Conservation (phyloP, 2,797 vertebrate species). For the Tragopan temminckii region DNA sequence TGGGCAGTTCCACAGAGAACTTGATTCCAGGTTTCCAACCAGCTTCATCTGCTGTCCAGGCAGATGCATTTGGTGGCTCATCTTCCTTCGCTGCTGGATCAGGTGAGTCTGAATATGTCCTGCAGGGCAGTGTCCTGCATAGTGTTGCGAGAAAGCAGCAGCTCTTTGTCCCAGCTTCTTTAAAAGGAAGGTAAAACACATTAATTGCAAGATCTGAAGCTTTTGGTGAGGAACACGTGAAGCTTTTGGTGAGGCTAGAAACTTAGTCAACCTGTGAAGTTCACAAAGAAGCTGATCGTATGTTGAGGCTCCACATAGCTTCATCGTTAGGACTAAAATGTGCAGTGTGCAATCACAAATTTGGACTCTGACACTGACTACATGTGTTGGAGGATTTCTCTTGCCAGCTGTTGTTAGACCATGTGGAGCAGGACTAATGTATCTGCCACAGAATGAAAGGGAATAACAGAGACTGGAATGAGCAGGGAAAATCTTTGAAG, state of each 20-base stretch:
- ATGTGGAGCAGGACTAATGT: neutral
- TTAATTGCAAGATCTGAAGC: neutral
- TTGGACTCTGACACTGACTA: neutral
- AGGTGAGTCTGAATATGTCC: conserved; percentile 78
- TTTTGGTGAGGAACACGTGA: neutral
- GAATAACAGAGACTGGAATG: neutral
- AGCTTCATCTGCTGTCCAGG: conserved; percentile 55
- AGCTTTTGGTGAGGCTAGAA: neutral
- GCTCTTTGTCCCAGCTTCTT: neutral
- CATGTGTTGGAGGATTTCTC: neutral
- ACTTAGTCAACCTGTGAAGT: neutral
- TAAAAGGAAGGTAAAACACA: neutral
- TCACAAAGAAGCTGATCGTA: neutral
- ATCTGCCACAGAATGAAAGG: neutral
- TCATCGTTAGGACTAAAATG: neutral
- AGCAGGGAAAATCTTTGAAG: neutral
- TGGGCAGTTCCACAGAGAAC: conserved; percentile 87
- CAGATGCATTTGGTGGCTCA: conserved; percentile 80
- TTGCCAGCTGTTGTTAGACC: neutral
- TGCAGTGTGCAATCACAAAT: neutral
- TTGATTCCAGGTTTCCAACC: conserved; percentile 88
- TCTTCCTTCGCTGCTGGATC: conserved; percentile 85
- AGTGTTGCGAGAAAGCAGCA: neutral
- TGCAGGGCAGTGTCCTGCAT: neutral
- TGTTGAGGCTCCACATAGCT: neutral